Conservation (phyloP, 1,140 invertebrate genomes). For the Calosoma granatense region DNA sequence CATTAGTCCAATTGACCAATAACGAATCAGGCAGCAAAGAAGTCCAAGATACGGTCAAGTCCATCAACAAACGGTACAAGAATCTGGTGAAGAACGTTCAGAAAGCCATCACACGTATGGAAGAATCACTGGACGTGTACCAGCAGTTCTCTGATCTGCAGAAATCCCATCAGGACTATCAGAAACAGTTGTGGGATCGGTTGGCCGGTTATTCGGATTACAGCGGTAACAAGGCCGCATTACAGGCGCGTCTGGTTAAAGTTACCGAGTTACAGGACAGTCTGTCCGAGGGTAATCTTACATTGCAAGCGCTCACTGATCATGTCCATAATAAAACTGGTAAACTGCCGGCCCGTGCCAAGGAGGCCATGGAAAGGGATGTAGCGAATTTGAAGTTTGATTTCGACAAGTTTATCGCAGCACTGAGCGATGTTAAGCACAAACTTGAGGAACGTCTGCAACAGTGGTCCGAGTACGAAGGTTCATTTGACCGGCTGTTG, state of each 20-base stretch:
- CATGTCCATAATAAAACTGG: constrained; percentile 53
- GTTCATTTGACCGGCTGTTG: constrained; percentile 69
- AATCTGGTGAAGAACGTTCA: constrained; percentile 49
- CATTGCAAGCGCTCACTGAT: constrained; percentile 57
- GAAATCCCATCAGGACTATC: constrained; percentile 75
- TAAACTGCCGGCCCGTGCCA: constrained; percentile 59
- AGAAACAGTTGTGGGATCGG: constrained; percentile 79
- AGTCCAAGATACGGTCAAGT: constrained; percentile 55
- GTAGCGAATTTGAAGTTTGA: constrained; percentile 63
- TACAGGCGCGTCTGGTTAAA: constrained; percentile 62
- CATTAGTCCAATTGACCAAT: constrained; percentile 46
- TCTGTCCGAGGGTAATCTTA: constrained; percentile 60
- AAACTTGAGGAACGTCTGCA: constrained; percentile 73
- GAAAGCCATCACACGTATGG: constrained; percentile 55
- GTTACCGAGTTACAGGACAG: constrained; percentile 67
- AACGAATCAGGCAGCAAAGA: constrained; percentile 50
- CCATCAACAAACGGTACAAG: constrained; percentile 66
- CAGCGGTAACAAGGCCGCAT: constrained; percentile 64
- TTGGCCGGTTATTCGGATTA: constrained; percentile 67
- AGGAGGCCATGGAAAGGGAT: constrained; percentile 72
- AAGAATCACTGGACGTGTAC: constrained; percentile 63
- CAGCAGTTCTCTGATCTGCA: constrained; percentile 78
- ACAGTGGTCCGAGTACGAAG: constrained; percentile 87
- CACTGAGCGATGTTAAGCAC: constrained; percentile 63
- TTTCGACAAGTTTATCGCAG: constrained; percentile 69